Base-by-base conservation (phyloP, 2,113 vertebrate species). In the Marmota monax region DNA sequence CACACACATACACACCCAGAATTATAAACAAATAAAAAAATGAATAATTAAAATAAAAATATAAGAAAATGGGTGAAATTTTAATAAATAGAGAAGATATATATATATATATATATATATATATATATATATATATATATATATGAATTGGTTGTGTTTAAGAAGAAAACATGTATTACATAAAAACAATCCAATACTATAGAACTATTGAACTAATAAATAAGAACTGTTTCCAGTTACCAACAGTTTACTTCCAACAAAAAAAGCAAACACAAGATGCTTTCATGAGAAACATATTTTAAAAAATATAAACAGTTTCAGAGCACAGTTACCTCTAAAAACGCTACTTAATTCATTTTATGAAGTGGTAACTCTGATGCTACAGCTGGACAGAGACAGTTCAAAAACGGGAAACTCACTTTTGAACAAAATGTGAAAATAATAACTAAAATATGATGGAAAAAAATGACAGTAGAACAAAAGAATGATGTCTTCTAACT, bases 401-500 rank as follows among this genome's bases (percentile, higher is more conserved):
- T 77, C 18, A 63, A 45, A n/a, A 80, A 61, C 53, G 39, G 51
- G 13, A 34, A 83, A 82, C 32, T 56, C 4, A 29, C 37, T 93
- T 85, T 88, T 83, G 73, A 78, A 37, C 2, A 29, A n/a, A 73
- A 84, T 63, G 37, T 82, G 37, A 80, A 90, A 90, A 95, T 72
- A 65, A 32, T 85, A 67, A 88, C 23, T 95, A 77, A 77, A 45
- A 37, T 69, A n/a, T 73, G 53, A 73, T 73, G 11, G 58, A 51
- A 80, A 56, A 45, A 48, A 27, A 67, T 88, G 34, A 12, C 37
- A 45, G 9, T 12, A 39, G 4, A 63, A 72, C 20, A 78, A 92
- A 84, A 89, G 69, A 77, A 37, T 29, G 23, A 27, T 37, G n/a
- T 12, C 48, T 8, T 92, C 58, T 83, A 76, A 23, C 27, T 39